Base-by-base conservation (phyloP, 37 sponge, comb jelly and placozoan species). In the Lycopodina hypogea region DNA sequence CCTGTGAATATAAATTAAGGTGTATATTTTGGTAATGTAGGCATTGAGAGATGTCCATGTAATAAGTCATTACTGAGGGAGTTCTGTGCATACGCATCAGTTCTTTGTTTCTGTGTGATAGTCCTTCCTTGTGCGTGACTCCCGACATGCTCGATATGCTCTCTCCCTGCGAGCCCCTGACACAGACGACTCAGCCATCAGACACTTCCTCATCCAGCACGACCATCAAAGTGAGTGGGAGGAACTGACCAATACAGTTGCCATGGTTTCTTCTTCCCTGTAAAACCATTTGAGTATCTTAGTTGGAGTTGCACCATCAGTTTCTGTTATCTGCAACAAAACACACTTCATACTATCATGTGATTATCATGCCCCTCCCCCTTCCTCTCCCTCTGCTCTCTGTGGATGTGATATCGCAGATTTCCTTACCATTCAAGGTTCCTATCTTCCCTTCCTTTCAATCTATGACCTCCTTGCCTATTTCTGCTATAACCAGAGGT, bases 401-500 rank as follows among this genome's bases (percentile, higher is more conserved):
- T 45, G 4, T 9, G 4, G 48, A 60, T 29, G 14, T 28, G 28
- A n/a, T 35, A 12, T 18, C 18, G 21, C 53, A 73, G 83, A 70
- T 17, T 84, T 80, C 32, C 80, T 88, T 22, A 81, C 77, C 66
- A 86, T 91, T 23, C 94, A 93, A 65, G 94, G 94, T 12, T 93
- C 94, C 26, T 86, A 86, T 30, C 78, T 93, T 26, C 90, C 83
- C 37, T 93, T 93, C 74, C 84, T 83, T 22, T 78, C 90, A 35
- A 67, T 93, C 37, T 82, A 83, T 66, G 87, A 89, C 52, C 79
- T 93, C 17, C 83, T 93, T 22, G 90, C 87, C 24, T 89, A 86
- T 69, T 93, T 93, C 84, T 93, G 94, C 76, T 89, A 86, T 76
- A 60, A 86, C 21, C 83, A 89, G 51, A 93, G 94, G 94, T 89